A percentile compares a stretch with the other conserved stretches of the same genome.
Conservation (phyloP, 2,797 vertebrate species). For the Argyrosomus regius region DNA sequence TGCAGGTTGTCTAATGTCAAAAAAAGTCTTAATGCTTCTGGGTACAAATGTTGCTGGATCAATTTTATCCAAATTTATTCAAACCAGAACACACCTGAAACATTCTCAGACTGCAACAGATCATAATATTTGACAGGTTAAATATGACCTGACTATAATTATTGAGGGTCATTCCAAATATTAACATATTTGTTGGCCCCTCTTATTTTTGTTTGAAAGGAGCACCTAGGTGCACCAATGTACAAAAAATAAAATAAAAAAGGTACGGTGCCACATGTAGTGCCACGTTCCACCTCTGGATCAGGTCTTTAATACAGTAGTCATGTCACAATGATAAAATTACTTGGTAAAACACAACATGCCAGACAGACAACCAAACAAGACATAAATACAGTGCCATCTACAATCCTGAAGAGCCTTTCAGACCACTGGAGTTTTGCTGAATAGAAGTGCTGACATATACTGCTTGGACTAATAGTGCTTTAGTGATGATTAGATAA, state of each 20-base stretch:
- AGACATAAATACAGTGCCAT: neutral
- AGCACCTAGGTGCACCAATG: neutral
- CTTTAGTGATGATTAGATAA: conserved; percentile 8
- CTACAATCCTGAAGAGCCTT: conserved; percentile 15
- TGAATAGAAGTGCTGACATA: neutral
- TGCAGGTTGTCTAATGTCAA: neutral
- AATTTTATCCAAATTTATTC: neutral
- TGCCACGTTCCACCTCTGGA: conserved; percentile 12
- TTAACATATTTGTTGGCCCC: neutral
- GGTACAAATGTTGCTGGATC: neutral
- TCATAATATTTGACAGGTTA: neutral
- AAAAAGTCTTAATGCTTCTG: neutral
- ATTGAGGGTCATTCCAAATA: neutral
- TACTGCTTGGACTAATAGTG: conserved; percentile 3
- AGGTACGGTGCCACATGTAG: neutral
- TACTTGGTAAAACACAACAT: conserved; percentile 40
- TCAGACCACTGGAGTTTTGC: conserved; percentile 7
- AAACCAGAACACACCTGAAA: neutral
- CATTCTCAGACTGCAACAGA: neutral
- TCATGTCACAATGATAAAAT: conserved; percentile 27
- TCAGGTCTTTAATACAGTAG: conserved; percentile 36
- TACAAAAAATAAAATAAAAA: neutral
- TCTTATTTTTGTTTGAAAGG: neutral
- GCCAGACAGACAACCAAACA: conserved; percentile 21
- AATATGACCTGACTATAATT: neutral